Evolutionary conservation across 1,140 invertebrate genomes (phyloP).

Genomic region (Bombus affinis): DNA sequence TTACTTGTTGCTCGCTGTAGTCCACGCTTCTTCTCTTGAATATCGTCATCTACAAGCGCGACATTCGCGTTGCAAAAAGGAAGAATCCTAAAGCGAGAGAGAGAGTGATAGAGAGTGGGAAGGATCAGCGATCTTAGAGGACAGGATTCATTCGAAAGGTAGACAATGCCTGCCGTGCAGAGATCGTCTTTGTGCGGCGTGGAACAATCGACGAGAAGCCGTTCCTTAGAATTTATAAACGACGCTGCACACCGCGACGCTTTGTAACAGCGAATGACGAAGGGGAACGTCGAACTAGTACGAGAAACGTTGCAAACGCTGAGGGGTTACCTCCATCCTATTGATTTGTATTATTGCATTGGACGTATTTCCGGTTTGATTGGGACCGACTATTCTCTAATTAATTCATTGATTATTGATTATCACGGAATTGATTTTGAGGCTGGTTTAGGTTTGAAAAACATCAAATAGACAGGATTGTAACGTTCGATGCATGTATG

Average conservation of each 20-base stretch:
- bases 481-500: no score
- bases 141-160: conserved; percentile 58
- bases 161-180: conserved; percentile 54
- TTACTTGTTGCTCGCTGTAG: conserved; percentile 71
- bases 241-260: conserved; percentile 25
- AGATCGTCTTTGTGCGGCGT: conserved; percentile 56
- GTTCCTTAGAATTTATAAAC: conserved; percentile 56
- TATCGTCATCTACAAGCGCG: conserved; percentile 49
- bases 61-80: conserved; percentile 5
- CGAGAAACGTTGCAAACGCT: not conserved
- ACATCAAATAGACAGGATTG: no score
- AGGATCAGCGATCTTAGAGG: conserved; percentile 58
- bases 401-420: no score
- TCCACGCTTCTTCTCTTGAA: conserved; percentile 47
- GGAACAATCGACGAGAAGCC: conserved; percentile 62
- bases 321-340: no score
- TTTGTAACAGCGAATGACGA: not conserved
- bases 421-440: no score
- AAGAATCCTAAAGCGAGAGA: not conserved
- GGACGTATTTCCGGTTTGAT: not conserved
- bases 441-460: no score
- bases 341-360: not conserved
- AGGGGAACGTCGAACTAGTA: not conserved
- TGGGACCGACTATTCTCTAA: not conserved
- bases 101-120: not conserved